These are phyloP conservation scores for Parotocinclus haroldoi DNA, from an alignment of 2,797 vertebrate species.

Conservation along the genomic window DNA sequence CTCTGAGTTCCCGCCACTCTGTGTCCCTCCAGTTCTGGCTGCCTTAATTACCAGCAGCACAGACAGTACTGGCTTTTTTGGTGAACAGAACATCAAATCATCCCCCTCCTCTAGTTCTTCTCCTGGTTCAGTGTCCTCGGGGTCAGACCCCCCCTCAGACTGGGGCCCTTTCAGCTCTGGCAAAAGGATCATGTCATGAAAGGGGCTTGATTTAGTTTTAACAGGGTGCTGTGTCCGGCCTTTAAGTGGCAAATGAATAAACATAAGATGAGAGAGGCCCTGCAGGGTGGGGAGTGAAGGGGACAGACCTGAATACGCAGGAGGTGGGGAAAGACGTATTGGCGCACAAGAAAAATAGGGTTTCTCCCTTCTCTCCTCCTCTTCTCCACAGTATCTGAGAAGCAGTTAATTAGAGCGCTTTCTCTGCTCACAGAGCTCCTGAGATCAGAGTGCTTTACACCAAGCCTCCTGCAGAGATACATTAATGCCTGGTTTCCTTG, in stretches of 20 bases:
- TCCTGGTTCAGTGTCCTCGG: slow-evolving; percentile 40
- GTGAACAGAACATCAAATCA: slow-evolving; percentile 29
- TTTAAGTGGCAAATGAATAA: slow-evolving; percentile 76
- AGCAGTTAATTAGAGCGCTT: slow-evolving; percentile 53
- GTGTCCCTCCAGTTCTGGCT: slow-evolving; percentile 27
- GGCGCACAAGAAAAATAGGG: slow-evolving; percentile 38
- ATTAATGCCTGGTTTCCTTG: slow-evolving; percentile 32
- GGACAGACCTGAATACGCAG: slow-evolving; percentile 31
- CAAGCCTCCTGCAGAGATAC: slow-evolving; percentile 37
- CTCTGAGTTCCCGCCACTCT: slow-evolving; percentile 36
- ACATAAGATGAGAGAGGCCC: slow-evolving; percentile 67
- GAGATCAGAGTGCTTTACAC: slow-evolving; percentile 45
- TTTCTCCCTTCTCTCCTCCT: slow-evolving; percentile 43
- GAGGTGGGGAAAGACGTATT: slow-evolving; percentile 48
- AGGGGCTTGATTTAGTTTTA: slow-evolving; percentile 68
- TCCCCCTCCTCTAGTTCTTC: slow-evolving; percentile 16
- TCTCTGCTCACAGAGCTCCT: slow-evolving; percentile 39
- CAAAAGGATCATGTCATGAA: slow-evolving; percentile 58
- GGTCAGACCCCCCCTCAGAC: slow-evolving; percentile 46
- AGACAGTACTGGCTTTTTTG: slow-evolving; percentile 50
- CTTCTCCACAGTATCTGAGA: slow-evolving; percentile 60
- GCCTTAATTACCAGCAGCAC: slow-evolving; percentile 38
- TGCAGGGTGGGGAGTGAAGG: slow-evolving; percentile 58
- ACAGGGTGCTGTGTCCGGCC: slow-evolving; percentile 65
- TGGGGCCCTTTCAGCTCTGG: slow-evolving; percentile 34